Evolutionary conservation across 2,113 vertebrate species (phyloP).

Genomic region (Redunca redunca): DNA sequence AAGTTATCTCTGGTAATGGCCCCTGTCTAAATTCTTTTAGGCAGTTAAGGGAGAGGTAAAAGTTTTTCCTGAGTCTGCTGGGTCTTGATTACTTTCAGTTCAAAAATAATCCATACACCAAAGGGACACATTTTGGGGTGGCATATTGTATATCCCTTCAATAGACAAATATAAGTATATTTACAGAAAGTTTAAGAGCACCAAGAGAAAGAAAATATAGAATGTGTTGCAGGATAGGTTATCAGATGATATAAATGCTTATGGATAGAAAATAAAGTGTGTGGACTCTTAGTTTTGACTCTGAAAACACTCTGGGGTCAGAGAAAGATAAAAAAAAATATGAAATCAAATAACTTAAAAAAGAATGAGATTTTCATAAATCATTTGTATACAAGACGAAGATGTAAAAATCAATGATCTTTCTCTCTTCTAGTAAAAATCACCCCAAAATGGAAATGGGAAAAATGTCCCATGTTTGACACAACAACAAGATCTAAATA

Average conservation of each 20-base stretch:
- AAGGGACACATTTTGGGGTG: neutral
- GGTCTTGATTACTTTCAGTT: neutral
- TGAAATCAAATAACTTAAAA: constrained; percentile 19
- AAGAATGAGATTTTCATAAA: constrained; percentile 28
- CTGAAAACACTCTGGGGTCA: neutral
- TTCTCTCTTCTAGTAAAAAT: constrained; percentile 31
- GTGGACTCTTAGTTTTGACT: neutral
- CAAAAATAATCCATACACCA: neutral
- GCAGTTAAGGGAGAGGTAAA: neutral
- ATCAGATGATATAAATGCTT: neutral
- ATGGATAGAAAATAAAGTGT: neutral
- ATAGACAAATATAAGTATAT: neutral
- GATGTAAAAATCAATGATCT: constrained; percentile 4
- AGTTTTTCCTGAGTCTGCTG: neutral
- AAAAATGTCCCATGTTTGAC: neutral
- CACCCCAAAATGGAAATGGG: neutral
- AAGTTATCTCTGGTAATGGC: neutral
- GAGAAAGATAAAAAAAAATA: neutral
- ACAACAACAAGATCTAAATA: neutral
- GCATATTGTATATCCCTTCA: neutral
- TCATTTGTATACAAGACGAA: constrained; percentile 5
- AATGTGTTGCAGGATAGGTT: neutral
- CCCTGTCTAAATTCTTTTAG: neutral
- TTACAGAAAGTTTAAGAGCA: neutral
- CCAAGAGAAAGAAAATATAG: neutral